Evolutionary conservation across 2,113 vertebrate genomes (phyloP).

Genomic region (Hippocampus zosterae): DNA sequence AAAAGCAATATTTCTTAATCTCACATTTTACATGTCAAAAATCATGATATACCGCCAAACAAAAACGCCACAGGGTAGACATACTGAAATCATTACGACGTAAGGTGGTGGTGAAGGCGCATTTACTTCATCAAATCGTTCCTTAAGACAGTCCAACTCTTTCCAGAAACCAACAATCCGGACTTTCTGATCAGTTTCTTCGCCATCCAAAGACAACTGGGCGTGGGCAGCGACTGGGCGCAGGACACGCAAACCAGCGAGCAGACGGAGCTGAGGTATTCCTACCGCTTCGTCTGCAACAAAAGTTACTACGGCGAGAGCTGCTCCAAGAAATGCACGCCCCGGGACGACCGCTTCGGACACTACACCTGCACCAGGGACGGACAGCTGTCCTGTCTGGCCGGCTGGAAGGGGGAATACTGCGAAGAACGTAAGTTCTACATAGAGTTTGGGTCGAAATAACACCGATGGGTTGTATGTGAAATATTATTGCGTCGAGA

Average conservation of each 20-base stretch:
- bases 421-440: conserved; percentile 88
- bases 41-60: background rate
- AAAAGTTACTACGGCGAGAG: conserved; percentile 96
- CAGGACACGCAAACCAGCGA: conserved; percentile 71
- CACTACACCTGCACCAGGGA: conserved; percentile 89
- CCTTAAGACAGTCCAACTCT: background rate
- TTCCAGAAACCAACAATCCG: conserved; percentile 64
- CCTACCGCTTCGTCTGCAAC: conserved; percentile 94
- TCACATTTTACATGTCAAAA: background rate
- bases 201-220: conserved; percentile 82
- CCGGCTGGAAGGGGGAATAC: conserved; percentile 93
- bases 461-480: too few relatives aligned
- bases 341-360: conserved; percentile 89
- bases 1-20: background rate
- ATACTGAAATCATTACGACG: background rate
- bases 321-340: conserved; percentile 90
- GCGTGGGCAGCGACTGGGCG: conserved; percentile 84
- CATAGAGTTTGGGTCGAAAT: background rate
- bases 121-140: background rate
- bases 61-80: background rate
- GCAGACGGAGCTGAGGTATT: conserved; percentile 82
- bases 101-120: background rate
- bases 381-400: conserved; percentile 84
- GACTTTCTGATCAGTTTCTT: conserved; percentile 83
- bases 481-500: too few relatives aligned